Conservation (phyloP, 2,888 invertebrate species). For the Papilio elwesi region DNA sequence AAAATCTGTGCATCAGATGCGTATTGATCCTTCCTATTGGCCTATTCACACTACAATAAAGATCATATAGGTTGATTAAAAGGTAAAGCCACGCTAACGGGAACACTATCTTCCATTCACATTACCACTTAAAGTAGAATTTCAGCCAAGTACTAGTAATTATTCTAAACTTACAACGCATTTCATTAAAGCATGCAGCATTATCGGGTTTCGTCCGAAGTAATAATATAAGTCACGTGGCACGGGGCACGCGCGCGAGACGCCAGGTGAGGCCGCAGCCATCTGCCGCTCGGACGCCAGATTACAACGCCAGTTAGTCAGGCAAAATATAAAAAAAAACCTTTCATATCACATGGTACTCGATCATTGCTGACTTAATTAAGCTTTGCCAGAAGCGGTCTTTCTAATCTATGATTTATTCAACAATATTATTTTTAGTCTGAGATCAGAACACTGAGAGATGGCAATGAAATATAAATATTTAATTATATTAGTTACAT, state of each 20-base stretch:
- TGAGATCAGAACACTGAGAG: not conserved
- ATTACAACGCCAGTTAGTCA: slow-evolving; percentile 15
- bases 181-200: slow-evolving; percentile 3
- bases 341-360: slow-evolving; percentile 28
- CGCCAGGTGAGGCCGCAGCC: slow-evolving; percentile 75
- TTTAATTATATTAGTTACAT: not conserved
- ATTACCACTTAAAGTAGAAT: not conserved
- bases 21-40: too few relatives aligned
- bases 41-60: too few relatives aligned
- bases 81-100: too few relatives aligned
- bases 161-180: not conserved
- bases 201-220: slow-evolving; percentile 9
- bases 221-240: slow-evolving; percentile 44
- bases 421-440: slow-evolving; percentile 11
- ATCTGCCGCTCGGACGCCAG: slow-evolving; percentile 65
- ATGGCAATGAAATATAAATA: slow-evolving; percentile 6
- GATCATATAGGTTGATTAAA: too few relatives aligned
- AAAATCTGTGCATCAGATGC: too few relatives aligned
- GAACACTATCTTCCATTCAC: not conserved
- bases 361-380: slow-evolving; percentile 37
- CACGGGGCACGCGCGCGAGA: slow-evolving; percentile 53
- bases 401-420: slow-evolving; percentile 28
- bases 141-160: not conserved
- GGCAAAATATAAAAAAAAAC: slow-evolving; percentile 29
- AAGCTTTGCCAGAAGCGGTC: not conserved